phyloP scores from a whole-genome alignment of 2,113 vertebrate genomes.

The Phyllostomus hastatus region DNA sequence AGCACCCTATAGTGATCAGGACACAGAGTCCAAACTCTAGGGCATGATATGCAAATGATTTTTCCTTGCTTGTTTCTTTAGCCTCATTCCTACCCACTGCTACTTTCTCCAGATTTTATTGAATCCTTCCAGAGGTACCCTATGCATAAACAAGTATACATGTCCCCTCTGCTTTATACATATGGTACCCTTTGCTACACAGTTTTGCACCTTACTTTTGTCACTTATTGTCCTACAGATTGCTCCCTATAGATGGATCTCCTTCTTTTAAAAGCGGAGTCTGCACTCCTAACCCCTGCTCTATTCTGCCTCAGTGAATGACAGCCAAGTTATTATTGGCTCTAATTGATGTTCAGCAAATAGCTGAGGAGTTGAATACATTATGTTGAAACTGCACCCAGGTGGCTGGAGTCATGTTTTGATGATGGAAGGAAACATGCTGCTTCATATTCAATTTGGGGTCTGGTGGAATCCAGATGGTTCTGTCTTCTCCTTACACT shows the following conservation, averaged over 20 bases:
- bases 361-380: slow-evolving; percentile 50
- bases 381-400: slow-evolving; percentile 38
- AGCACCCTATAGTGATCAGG: background rate
- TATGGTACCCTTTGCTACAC: background rate
- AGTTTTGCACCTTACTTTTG: slow-evolving; percentile 9
- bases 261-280: slow-evolving; percentile 32
- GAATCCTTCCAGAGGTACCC: background rate
- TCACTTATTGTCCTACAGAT: slow-evolving; percentile 3
- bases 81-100: background rate
- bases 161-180: background rate
- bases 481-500: background rate
- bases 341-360: slow-evolving; percentile 48
- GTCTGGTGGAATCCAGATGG: slow-evolving; percentile 2
- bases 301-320: slow-evolving; percentile 34
- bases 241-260: slow-evolving; percentile 26
- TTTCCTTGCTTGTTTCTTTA: background rate
- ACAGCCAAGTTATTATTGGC: slow-evolving; percentile 47
- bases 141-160: background rate
- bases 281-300: background rate
- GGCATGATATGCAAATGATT: background rate
- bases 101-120: background rate
- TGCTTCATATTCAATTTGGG: background rate
- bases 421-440: background rate
- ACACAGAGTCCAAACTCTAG: background rate
- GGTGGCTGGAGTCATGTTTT: slow-evolving; percentile 20